A percentile compares a stretch with the other conserved stretches of the same genome.
Conservation (phyloP, 2,113 vertebrate species). For the Saguinus imperator region DNA sequence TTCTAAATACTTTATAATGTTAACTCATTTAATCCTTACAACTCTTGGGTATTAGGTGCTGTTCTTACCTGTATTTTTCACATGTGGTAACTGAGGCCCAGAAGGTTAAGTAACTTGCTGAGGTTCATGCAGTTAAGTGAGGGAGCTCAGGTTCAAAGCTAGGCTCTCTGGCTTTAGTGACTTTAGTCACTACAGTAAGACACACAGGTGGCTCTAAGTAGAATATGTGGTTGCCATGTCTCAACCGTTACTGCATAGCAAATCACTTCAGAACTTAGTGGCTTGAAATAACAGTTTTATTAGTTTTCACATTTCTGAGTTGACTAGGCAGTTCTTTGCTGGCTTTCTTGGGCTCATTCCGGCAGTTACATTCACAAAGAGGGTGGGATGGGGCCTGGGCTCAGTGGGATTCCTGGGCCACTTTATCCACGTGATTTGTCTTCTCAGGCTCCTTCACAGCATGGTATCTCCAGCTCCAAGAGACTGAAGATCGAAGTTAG, state of each 20-base stretch:
- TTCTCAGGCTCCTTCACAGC: neutral
- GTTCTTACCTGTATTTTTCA: neutral
- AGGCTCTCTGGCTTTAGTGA: neutral
- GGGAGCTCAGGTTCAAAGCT: neutral
- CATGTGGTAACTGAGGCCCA: neutral
- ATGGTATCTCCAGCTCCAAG: neutral
- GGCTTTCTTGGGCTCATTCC: neutral
- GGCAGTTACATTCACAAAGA: neutral
- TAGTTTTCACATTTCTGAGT: neutral
- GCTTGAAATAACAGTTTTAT: neutral
- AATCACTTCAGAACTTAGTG: neutral
- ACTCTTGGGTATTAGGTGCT: neutral
- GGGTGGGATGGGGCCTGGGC: neutral
- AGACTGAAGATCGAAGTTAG: neutral
- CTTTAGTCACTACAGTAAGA: neutral
- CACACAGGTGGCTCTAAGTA: neutral
- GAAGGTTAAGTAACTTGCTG: neutral
- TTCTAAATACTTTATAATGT: neutral
- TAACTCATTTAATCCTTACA: neutral
- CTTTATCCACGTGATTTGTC: neutral
- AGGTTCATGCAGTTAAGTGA: neutral
- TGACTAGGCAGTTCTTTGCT: neutral
- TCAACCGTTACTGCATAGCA: neutral
- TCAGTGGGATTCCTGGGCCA: neutral
- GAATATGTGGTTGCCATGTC: neutral